Evolutionary conservation across 1,140 invertebrate species (phyloP).

Genomic region (Ips typographus): DNA sequence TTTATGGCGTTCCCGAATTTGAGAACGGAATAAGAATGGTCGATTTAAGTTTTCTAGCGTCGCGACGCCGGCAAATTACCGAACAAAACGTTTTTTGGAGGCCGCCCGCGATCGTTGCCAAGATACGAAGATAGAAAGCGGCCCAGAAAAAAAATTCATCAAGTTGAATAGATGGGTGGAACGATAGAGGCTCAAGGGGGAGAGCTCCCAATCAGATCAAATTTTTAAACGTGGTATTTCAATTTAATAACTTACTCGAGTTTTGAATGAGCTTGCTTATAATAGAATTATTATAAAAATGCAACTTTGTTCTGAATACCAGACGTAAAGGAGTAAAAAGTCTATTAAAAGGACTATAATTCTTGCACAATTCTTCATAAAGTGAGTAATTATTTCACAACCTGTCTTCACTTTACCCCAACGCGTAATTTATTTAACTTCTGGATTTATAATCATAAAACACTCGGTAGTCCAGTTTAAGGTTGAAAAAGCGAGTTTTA

Average conservation of each 20-base stretch:
- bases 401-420: constrained; percentile 25
- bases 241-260: too few relatives aligned
- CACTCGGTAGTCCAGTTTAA: constrained; percentile 19
- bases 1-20: constrained; percentile 27
- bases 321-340: not conserved
- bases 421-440: constrained; percentile 29
- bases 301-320: not conserved
- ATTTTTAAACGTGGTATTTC: not conserved
- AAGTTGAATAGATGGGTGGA: too few relatives aligned
- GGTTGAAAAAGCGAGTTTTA: constrained; percentile 24
- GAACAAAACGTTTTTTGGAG: not conserved
- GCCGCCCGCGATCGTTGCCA: too few relatives aligned
- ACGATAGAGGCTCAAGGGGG: too few relatives aligned
- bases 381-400: constrained; percentile 15
- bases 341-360: too few relatives aligned
- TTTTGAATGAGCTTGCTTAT: not conserved
- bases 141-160: not conserved
- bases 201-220: not conserved
- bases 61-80: not conserved
- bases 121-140: too few relatives aligned
- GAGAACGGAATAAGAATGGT: constrained; percentile 29
- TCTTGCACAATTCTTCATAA: constrained; percentile 1
- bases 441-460: constrained; percentile 27
- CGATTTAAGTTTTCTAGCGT: constrained; percentile 19
- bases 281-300: not conserved